phyloP scores from a whole-genome alignment of 2,113 vertebrate genomes.

The Nettapus auritus region DNA sequence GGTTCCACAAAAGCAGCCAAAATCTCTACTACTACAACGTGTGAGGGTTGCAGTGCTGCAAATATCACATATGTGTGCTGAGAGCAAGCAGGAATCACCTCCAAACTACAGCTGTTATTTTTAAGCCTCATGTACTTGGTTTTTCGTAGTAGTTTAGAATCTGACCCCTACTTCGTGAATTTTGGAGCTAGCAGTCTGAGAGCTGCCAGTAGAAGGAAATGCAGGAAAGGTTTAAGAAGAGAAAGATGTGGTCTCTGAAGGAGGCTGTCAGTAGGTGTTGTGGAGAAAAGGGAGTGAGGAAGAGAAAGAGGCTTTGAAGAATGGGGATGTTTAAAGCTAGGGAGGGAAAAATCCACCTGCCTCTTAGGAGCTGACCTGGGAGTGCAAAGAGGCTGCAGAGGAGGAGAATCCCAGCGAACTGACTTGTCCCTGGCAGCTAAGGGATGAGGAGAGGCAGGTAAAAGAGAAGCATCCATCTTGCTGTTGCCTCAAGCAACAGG shows the following conservation, averaged over 20 bases:
- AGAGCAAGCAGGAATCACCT: not conserved
- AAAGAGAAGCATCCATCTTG: not conserved
- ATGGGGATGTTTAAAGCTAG: not conserved
- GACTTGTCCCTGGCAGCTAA: not conserved
- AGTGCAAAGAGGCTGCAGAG: not conserved
- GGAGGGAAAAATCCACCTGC: not conserved
- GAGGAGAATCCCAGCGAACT: not conserved
- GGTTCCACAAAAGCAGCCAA: not conserved
- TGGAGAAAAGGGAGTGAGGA: not conserved
- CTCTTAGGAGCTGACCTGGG: not conserved
- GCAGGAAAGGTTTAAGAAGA: not conserved
- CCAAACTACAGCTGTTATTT: not conserved
- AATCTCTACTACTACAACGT: not conserved
- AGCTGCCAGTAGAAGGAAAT: not conserved
- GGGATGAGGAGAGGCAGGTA: not conserved
- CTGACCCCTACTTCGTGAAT: not conserved
- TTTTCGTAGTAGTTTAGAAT: not conserved
- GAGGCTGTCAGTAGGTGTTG: not conserved
- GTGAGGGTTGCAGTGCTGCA: not conserved
- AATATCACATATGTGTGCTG: rapidly evolving
- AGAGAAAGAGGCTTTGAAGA: not conserved
- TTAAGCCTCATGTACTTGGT: not conserved
- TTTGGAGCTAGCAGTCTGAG: not conserved
- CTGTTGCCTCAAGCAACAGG: not conserved
- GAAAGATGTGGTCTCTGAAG: not conserved